Percentiles rank a stretch among this genome's conserved stretches.
Conservation (phyloP, 2,113 vertebrate genomes). For the zebrafish (Danio rerio) region DNA sequence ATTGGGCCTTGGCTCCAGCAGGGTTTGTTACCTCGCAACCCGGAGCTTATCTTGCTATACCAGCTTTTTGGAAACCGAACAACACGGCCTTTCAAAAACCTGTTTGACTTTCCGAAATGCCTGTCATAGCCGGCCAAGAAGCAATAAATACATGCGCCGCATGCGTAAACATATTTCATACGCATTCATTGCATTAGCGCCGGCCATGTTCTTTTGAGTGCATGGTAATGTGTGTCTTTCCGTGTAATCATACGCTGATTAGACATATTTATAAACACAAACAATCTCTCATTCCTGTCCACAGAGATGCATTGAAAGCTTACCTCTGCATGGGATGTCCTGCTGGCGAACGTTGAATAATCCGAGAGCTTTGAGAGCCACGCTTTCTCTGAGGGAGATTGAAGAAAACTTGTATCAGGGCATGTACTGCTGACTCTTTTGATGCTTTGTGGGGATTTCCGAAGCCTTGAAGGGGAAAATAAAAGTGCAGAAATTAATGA, state of each 20-base stretch:
- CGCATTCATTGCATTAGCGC: conserved; percentile 56
- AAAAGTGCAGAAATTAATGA: conserved; percentile 71
- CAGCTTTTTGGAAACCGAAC: conserved; percentile 83
- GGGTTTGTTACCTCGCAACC: conserved; percentile 81
- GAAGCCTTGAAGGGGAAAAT: conserved; percentile 65
- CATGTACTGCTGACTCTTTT: conserved; percentile 70
- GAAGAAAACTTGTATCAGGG: conserved; percentile 60
- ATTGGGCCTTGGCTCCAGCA: conserved; percentile 82
- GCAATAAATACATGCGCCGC: conserved; percentile 60
- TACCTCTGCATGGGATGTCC: conserved; percentile 65
- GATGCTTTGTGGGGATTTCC: conserved; percentile 73
- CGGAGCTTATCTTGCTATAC: conserved; percentile 86
- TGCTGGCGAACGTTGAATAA: not conserved
- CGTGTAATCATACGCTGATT: conserved; percentile 30
- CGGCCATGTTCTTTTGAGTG: conserved; percentile 46
- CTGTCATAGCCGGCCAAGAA: conserved; percentile 79
- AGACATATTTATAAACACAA: conserved; percentile 31
- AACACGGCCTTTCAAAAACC: conserved; percentile 85
- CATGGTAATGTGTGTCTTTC: conserved; percentile 37
- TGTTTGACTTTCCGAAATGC: conserved; percentile 80
- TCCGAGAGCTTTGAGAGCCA: not conserved
- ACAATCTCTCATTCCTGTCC: conserved; percentile 21
- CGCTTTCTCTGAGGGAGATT: conserved; percentile 59
- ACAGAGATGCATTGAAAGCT: conserved; percentile 21
- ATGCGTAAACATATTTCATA: conserved; percentile 58